Percentiles rank a stretch among this genome's conserved stretches.
Evolutionary conservation across 2,797 vertebrate genomes (phyloP).

Genomic region (Ptychobarbus kaznakovi): DNA sequence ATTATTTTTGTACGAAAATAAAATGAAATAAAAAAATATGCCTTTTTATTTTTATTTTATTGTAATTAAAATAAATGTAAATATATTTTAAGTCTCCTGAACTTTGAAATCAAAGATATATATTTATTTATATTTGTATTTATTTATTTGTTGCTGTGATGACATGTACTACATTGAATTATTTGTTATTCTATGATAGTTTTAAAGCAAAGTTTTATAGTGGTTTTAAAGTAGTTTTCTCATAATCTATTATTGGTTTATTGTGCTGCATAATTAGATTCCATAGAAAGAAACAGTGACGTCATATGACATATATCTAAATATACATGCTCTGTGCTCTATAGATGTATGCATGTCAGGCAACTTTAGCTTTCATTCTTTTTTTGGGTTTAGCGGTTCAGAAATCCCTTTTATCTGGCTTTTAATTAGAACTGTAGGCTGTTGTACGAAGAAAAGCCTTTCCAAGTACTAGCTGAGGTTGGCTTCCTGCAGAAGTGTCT

Average conservation of each 20-base stretch:
- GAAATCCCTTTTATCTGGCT: constrained; percentile 58
- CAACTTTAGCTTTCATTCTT: constrained; percentile 58
- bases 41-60: background rate
- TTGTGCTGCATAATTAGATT: background rate
- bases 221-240: background rate
- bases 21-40: background rate
- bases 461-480: constrained; percentile 58
- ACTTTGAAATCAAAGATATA: background rate
- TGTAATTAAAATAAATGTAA: background rate
- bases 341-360: constrained; percentile 29
- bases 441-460: constrained; percentile 60
- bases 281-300: background rate
- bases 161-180: background rate
- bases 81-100: background rate
- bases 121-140: background rate
- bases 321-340: constrained; percentile 10
- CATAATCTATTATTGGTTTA: background rate
- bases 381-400: constrained; percentile 59
- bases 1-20: background rate
- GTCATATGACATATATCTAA: constrained; percentile 9
- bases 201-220: background rate
- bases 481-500: constrained; percentile 57
- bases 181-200: background rate
- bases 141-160: background rate
- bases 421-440: constrained; percentile 61